These are phyloP conservation scores for Cataglyphis cursor DNA, from an alignment of 2,888 invertebrate genomes.

Conservation along the genomic window DNA sequence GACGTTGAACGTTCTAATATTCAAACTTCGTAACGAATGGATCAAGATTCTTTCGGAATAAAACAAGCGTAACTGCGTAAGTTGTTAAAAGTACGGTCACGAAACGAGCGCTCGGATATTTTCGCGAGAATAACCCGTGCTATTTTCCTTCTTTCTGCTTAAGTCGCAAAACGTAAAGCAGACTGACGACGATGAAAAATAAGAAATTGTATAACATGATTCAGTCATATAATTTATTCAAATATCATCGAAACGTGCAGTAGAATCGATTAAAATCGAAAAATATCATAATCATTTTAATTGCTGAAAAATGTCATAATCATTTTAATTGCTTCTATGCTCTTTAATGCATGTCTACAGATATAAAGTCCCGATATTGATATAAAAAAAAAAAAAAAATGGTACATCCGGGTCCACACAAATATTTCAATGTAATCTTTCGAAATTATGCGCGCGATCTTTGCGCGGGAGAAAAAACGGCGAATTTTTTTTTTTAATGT, in stretches of 20 bases:
- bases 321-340: neutral
- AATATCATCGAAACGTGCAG: neutral
- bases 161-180: neutral
- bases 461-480: neutral
- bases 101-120: neutral
- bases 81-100: neutral
- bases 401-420: neutral
- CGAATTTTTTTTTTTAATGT: constrained; percentile 35
- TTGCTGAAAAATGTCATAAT: neutral
- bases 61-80: constrained; percentile 17
- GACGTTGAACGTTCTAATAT: neutral
- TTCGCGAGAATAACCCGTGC: neutral
- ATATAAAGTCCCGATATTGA: constrained; percentile 1
- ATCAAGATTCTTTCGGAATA: constrained; percentile 18
- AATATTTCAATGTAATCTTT: neutral
- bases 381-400: constrained; percentile 15
- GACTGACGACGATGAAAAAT: neutral
- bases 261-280: neutral
- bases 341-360: neutral
- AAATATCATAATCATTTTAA: neutral
- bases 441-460: constrained; percentile 32
- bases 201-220: neutral
- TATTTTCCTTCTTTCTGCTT: neutral
- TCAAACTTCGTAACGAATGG: constrained; percentile 23
- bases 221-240: too few species aligned